These are phyloP conservation scores for Aphis gossypii DNA, from an alignment of 1,140 invertebrate genomes.

Conservation along the genomic window DNA sequence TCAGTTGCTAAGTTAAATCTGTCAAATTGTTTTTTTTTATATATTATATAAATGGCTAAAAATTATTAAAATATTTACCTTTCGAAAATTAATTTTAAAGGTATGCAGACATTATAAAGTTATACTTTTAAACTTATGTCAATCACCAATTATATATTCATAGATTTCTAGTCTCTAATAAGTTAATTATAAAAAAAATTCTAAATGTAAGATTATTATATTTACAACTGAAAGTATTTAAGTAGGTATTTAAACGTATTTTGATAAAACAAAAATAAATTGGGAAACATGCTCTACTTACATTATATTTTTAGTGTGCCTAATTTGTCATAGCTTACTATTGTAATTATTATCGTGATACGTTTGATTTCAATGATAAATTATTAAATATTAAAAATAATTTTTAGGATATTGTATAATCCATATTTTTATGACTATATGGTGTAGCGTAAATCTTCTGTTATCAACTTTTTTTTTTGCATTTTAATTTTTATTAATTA, in stretches of 20 bases:
- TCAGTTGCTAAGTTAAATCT: neutral
- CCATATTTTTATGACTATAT: neutral
- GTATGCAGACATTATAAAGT: neutral
- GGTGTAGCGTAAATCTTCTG: neutral
- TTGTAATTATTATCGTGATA: neutral
- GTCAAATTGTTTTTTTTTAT: neutral
- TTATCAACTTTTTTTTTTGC: rapidly evolving
- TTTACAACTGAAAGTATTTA: neutral
- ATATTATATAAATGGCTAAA: neutral
- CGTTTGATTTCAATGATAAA: neutral
- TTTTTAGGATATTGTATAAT: neutral
- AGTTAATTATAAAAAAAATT: neutral
- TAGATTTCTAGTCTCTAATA: neutral
- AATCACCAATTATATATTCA: neutral
- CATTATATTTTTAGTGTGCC: neutral
- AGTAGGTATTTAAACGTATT: neutral
- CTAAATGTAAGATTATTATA: neutral
- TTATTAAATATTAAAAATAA: neutral
- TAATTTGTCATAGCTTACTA: neutral
- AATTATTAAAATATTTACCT: neutral
- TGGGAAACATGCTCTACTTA: neutral
- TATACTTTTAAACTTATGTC: neutral
- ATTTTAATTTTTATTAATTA: neutral
- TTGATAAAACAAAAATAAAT: neutral
- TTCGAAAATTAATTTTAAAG: neutral